Base-by-base conservation (phyloP, 2,888 invertebrate species). In the Caenorhabditis becei region DNA sequence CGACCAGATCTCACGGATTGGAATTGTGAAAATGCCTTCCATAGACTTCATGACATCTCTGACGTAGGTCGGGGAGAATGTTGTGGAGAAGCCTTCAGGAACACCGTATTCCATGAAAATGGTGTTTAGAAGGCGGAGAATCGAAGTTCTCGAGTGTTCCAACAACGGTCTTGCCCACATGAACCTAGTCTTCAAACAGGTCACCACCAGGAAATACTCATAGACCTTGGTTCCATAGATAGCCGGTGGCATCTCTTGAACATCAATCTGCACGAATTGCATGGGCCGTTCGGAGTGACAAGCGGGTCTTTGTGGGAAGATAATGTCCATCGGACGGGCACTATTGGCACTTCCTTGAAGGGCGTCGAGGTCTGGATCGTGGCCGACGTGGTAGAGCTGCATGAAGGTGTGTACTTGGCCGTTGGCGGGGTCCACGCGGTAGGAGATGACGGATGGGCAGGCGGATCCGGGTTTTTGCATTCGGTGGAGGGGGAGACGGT, bases 221-320 rank as follows among this genome's bases (percentile, higher is more conserved):
- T 83, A 85, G 5, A 82, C 59, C n/a, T 61, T 65, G 18, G 47
- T 58, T 44, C 75, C 77, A 41, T 85, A 83, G 10, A 85, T 71
- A 1, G 82, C 58, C 8, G 67, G 54, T 7, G 54, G 67, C 82
- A 85, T 83, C 16, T 82, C 83, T n/a, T 82, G 63, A 2, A 85
- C 49, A 58, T 85, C 85, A 18, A 85, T 82, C 75, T 85, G 83
- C n/a, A 85, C 32, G 58, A 69, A 85, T 35, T 83, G 83, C 83
- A 85, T 78, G 0, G 80, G 56, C 5, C 59, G 47, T 5, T 59
- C 82, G 1, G 80, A 82, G n/a, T 67, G 59, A n/a, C 41, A 83
- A 3, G 63, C 16, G 2, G 83, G 85, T 16, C 79, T 80, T 24
- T 63, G 26, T 1, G 82, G 80, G 53, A 85, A 85, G 11, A 81